Base-by-base conservation (phyloP, 2,888 invertebrate species). In the Fabriciana adippe region DNA sequence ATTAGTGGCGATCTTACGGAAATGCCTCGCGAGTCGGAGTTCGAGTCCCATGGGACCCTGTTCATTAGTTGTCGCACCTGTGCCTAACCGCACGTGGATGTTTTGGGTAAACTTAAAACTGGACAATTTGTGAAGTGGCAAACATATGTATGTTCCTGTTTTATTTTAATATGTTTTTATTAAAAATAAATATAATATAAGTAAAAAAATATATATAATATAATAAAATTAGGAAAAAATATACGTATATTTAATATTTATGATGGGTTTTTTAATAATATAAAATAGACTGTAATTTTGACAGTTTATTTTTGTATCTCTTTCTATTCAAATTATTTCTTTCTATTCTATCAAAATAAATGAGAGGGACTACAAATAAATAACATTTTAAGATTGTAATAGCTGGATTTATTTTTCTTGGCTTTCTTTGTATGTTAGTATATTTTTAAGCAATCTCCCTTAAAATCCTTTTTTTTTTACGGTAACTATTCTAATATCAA, bases 31-130 rank as follows among this genome's bases (percentile, higher is more conserved):
- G 81, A 84, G 82, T 81, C 83, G 82, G 69, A 75, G 84, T 82
- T 83, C 82, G 82, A 74, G 82, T 87, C 89, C 85, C 90, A 88
- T 86, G 90, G 82, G 89, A 89, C 81, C 84, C 75, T 71, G 69
- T 73, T 78, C 80, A 75, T 80, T 80, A 79, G 73, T 64, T 64
- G 54, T 53, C 15, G 55, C 83, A 85, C 84, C 85, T 85, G 87
- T 79, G 69, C 50, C 16, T 62, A 50, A 60, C 56, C 78, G 85
- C 87, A 84, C 87, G 87, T 87, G 87, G 86, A 80, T 78, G 75
- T 55, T 70, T 45, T 16, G n/a, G 60, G 4, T 4, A 21, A 6
- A 66, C 15, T 48, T 45, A 11, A 26, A 56, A 45, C 45, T 15
- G 2, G 64, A 16, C 60, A 6, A 35, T n/a, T 55, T 59, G 2